Evolutionary conservation across 1,140 invertebrate genomes (phyloP), one percentile per base, ranked within the genome.

Genomic region (Panulirus ornatus): DNA sequence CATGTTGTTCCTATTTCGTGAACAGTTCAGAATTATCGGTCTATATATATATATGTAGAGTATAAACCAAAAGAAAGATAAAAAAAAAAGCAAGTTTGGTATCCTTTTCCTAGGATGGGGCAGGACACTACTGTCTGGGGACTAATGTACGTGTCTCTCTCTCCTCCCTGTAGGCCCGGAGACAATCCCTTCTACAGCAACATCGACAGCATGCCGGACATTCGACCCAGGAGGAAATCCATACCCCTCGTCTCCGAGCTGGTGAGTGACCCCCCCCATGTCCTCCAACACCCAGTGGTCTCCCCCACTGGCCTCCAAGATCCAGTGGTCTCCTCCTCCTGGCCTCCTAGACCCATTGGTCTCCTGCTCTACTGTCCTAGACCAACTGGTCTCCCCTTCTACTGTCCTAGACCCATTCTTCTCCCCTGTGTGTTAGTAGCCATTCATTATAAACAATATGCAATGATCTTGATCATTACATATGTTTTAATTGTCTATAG

Each of bases 141-240:
- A 27, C 47, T 76, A 86, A 76, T 34, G 44, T 30, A 8, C 40
- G 42, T 22, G n/a, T 79, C 42, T 84, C 36, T 66, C 38, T 40
- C 51, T 38, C 66, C 81, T 54, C 27, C 81, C 87, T 76, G 14
- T 66, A 87, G 92, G 88, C 87, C 92, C 38, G 79, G 97, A 90
- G 97, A 99, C 94, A 99, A 99, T 95, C 98, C 98, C 16, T 99
- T 99, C 95, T 99, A 99, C 96, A 99, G 97, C 94, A 99, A 98
- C 94, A 99, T 99, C 94, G 99, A 99, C 96, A 99, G 98, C 93
- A 99, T 99, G 98, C 99, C 99, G 47, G 98, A 99, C 94, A 99
- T 99, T 94, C 96, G 98, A 93, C 98, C 98, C 88, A 95, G 97
- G 93, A 95, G 98, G 93, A 99, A 99, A 95, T 99, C 98, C 36